Percentiles rank a stretch among this genome's conserved stretches.
Conservation (phyloP, 2,113 vertebrate species). For the Pungitius pungitius region DNA sequence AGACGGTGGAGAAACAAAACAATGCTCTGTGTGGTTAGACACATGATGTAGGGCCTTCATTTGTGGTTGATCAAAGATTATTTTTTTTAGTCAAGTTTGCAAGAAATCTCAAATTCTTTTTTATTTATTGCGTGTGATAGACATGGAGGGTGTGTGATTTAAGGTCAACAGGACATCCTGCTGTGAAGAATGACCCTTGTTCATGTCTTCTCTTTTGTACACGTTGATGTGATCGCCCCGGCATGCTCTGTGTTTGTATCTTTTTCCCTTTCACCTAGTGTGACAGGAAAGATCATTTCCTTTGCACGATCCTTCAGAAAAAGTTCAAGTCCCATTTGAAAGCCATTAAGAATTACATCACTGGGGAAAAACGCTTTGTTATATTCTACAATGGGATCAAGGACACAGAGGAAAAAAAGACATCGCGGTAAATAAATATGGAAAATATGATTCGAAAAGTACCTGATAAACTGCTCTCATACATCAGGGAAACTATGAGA, state of each 20-base stretch:
- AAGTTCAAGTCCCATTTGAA: conserved; percentile 6
- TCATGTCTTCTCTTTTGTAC: conserved; percentile 34
- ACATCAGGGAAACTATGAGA: conserved; percentile 6
- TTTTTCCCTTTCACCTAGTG: conserved; percentile 39
- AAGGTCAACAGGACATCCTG: conserved; percentile 53
- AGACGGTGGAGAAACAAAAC: conserved; percentile 71
- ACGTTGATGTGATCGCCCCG: conserved; percentile 25
- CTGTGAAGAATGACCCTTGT: conserved; percentile 45
- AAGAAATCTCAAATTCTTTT: conserved; percentile 43
- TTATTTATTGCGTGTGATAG: neutral
- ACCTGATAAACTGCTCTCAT: neutral
- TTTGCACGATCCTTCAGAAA: conserved; percentile 34
- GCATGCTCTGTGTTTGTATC: conserved; percentile 24
- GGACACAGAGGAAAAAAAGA: neutral
- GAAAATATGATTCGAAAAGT: neutral
- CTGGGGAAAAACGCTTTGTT: neutral
- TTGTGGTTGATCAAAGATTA: conserved; percentile 58
- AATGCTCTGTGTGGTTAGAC: conserved; percentile 53
- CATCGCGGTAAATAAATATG: neutral
- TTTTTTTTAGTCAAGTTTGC: conserved; percentile 62
- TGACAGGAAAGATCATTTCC: conserved; percentile 54
- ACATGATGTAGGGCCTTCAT: conserved; percentile 55
- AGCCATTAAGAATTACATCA: neutral
- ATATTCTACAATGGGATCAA: conserved; percentile 12
- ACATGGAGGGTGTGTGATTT: conserved; percentile 16